Percentiles rank a stretch among this genome's conserved stretches.
Evolutionary conservation across 2,797 vertebrate species (phyloP).

Genomic region (Notolabrus celidotus): DNA sequence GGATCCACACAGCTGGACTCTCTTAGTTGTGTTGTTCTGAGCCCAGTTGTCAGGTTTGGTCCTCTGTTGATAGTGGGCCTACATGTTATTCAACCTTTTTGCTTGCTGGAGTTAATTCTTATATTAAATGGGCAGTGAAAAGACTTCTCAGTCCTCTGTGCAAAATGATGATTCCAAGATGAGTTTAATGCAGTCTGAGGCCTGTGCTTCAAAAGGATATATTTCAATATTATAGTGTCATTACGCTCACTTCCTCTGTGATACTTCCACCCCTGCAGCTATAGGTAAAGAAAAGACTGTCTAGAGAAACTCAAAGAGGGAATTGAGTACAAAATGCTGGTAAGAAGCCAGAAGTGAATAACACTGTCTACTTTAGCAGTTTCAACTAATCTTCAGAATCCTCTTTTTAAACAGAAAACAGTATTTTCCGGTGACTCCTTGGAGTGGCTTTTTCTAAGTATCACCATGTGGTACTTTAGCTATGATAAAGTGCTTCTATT

Average conservation of each 20-base stretch:
- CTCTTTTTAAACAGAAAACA: no score
- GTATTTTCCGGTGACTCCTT: no score
- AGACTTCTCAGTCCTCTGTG: not conserved
- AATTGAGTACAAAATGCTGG: no score
- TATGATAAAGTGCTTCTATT: no score
- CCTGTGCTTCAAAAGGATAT: not conserved
- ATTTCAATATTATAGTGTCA: not conserved
- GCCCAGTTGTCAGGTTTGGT: not conserved
- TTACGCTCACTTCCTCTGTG: not conserved
- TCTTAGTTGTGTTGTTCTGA: not conserved
- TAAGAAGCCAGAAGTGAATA: not conserved
- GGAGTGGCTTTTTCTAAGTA: no score
- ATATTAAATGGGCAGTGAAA: no score
- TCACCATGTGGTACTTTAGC: no score
- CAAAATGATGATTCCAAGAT: not conserved
- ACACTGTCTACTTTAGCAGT: no score
- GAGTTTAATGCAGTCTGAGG: not conserved
- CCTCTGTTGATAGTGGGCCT: not conserved
- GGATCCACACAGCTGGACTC: slow-evolving; percentile 1
- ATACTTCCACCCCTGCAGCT: not conserved
- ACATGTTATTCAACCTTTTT: no score
- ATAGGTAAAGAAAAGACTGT: not conserved
- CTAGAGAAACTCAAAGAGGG: no score
- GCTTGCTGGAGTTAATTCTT: no score
- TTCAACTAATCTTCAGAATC: no score